Conservation (phyloP, 2,888 invertebrate species). For the Eucriotettix oculatus region DNA sequence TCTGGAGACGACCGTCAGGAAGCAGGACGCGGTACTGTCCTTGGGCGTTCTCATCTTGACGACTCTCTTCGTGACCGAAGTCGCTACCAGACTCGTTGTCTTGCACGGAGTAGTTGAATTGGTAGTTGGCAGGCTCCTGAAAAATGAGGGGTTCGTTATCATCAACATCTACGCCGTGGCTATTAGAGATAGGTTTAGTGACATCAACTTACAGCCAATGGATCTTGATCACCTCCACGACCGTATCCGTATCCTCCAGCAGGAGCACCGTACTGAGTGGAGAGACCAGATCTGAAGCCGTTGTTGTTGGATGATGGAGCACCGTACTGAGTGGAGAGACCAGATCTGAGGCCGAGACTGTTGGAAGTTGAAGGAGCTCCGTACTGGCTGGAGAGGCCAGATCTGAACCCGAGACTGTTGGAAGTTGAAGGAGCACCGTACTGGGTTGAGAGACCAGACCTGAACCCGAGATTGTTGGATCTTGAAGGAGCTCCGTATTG, state of each 20-base stretch:
- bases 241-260: neutral
- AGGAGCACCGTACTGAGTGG: neutral
- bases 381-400: constrained; percentile 3
- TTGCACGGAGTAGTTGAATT: constrained; percentile 24
- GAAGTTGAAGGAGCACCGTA: neutral
- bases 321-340: neutral
- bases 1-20: constrained; percentile 31
- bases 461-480: neutral
- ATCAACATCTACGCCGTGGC: too few species aligned
- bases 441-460: neutral
- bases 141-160: too few species aligned
- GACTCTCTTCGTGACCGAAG: constrained; percentile 25
- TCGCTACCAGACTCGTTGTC: constrained; percentile 24
- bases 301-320: neutral
- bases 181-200: neutral
- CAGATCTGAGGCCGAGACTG: neutral
- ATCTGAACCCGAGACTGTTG: neutral
- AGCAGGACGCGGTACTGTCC: constrained; percentile 26
- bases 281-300: neutral
- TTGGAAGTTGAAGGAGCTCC: neutral
- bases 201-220: constrained; percentile 4
- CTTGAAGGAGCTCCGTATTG: neutral
- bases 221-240: neutral
- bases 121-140: constrained; percentile 22
- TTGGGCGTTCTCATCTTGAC: constrained; percentile 24